A percentile compares a stretch with the other conserved stretches of the same genome.
Conservation (phyloP, 2,797 vertebrate genomes). For the Enteromius paludinosus region DNA sequence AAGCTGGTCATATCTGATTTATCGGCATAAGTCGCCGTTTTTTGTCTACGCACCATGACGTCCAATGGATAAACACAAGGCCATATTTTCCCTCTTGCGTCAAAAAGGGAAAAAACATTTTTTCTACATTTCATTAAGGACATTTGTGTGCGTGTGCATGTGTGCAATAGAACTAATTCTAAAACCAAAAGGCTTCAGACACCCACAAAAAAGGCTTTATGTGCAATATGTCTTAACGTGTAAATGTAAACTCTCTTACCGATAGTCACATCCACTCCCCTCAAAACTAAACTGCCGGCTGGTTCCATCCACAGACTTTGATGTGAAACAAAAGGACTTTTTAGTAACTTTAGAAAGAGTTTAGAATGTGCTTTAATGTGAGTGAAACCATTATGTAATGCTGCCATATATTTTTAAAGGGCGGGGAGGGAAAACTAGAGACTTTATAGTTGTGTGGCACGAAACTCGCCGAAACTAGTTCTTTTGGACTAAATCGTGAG, state of each 20-base stretch:
- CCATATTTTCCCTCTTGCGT: slow-evolving; percentile 61
- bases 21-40: slow-evolving; percentile 75
- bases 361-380: slow-evolving; percentile 50
- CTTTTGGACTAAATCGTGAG: slow-evolving; percentile 10
- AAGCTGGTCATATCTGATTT: slow-evolving; percentile 91
- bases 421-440: not conserved
- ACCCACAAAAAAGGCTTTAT: slow-evolving; percentile 62
- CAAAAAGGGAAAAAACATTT: slow-evolving; percentile 63
- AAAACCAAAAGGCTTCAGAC: slow-evolving; percentile 56
- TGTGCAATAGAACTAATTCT: slow-evolving; percentile 74
- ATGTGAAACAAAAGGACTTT: slow-evolving; percentile 34
- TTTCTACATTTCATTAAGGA: slow-evolving; percentile 74
- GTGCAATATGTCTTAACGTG: slow-evolving; percentile 73
- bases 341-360: slow-evolving; percentile 39
- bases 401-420: slow-evolving; percentile 44
- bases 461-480: not conserved
- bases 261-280: slow-evolving; percentile 27
- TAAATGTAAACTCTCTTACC: slow-evolving; percentile 51
- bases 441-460: slow-evolving; percentile 25
- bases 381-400: slow-evolving; percentile 39
- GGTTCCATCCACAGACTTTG: slow-evolving; percentile 52
- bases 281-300: slow-evolving; percentile 52
- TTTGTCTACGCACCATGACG: slow-evolving; percentile 50
- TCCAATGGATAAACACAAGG: slow-evolving; percentile 36
- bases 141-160: slow-evolving; percentile 54